Percentiles rank a stretch among this genome's conserved stretches.
Evolutionary conservation across 2,888 invertebrate species (phyloP).

Genomic region (Drosophila meridionalis): DNA sequence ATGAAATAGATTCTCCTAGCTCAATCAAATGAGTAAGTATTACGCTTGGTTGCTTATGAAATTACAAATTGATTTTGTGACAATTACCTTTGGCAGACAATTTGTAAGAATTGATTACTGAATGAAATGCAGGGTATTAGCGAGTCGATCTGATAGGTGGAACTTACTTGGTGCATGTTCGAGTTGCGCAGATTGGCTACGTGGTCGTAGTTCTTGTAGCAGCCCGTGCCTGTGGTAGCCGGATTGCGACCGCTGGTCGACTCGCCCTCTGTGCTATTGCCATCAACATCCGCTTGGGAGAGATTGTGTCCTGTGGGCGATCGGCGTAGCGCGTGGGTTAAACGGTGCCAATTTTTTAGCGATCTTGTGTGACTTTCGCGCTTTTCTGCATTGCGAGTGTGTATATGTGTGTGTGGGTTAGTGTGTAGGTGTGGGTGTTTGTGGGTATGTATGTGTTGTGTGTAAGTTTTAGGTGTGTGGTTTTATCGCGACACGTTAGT

Average conservation of each 20-base stretch:
- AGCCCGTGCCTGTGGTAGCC: conserved; percentile 90
- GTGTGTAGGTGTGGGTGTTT: conserved; percentile 35
- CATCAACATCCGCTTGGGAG: conserved; percentile 95
- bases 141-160: not conserved
- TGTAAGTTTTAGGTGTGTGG: conserved; percentile 21
- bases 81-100: conserved; percentile 3
- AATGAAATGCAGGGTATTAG: not conserved
- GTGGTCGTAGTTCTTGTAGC: conserved; percentile 92
- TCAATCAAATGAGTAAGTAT: not conserved
- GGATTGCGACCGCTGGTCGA: conserved; percentile 87
- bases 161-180: conserved; percentile 83
- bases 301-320: conserved; percentile 93
- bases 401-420: conserved; percentile 24
- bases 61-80: not conserved
- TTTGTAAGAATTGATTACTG: not conserved
- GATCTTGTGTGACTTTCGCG: conserved; percentile 85
- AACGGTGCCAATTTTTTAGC: conserved; percentile 85
- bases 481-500: conserved; percentile 34
- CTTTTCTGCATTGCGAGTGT: conserved; percentile 81
- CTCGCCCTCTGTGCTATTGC: conserved; percentile 90
- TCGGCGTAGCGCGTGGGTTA: conserved; percentile 85
- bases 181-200: conserved; percentile 85
- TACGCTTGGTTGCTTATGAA: not conserved
- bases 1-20: not conserved
- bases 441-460: conserved; percentile 20